Conservation (phyloP, 2,888 invertebrate species). For the Leptopilina drosophilae region DNA sequence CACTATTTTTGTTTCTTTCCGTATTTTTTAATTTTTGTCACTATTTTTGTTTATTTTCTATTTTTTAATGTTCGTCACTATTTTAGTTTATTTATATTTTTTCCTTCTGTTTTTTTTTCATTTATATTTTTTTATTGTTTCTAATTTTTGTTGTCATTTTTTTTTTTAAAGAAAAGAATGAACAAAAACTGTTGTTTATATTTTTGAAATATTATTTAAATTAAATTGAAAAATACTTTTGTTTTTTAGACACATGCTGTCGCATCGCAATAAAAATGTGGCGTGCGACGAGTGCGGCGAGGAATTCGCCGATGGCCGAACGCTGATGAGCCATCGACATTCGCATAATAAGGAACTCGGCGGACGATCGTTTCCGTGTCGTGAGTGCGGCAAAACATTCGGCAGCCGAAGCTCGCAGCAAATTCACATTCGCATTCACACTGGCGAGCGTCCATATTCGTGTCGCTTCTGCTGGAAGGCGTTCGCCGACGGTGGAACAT, state of each 20-base stretch:
- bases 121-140: too few relatives aligned
- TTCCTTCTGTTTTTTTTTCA: too few relatives aligned
- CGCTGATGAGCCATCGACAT: conserved; percentile 84
- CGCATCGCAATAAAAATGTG: conserved; percentile 85
- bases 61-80: too few relatives aligned
- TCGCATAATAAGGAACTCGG: conserved; percentile 80
- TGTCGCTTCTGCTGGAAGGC: conserved; percentile 93
- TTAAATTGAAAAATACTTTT: too few relatives aligned
- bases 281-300: conserved; percentile 85
- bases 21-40: too few relatives aligned
- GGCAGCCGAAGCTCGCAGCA: conserved; percentile 91
- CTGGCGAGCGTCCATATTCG: conserved; percentile 90
- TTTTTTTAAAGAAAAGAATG: neutral
- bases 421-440: conserved; percentile 91
- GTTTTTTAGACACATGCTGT: conserved; percentile 86
- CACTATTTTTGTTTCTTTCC: too few relatives aligned
- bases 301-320: conserved; percentile 84
- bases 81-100: too few relatives aligned
- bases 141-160: neutral
- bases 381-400: conserved; percentile 91
- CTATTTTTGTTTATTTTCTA: too few relatives aligned
- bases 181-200: too few relatives aligned
- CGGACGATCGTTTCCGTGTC: conserved; percentile 86
- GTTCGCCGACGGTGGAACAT: conserved; percentile 91
- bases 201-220: too few relatives aligned